These are phyloP conservation scores for Bagarius yarrelli DNA, from an alignment of 2,113 vertebrate species.

Conservation along the genomic window DNA sequence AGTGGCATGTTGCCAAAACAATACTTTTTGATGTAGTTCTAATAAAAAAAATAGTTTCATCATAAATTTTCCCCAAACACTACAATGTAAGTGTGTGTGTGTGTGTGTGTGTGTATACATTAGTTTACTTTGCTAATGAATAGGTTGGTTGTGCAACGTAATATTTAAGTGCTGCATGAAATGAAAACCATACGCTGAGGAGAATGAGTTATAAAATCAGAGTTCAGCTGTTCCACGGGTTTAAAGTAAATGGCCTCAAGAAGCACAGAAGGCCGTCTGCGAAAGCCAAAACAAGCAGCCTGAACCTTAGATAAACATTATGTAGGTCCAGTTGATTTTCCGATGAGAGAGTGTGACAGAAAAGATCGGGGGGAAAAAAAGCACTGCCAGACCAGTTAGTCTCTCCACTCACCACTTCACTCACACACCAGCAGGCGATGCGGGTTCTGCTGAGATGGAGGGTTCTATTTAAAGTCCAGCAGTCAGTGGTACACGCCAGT, in stretches of 20 bases:
- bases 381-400: conserved; percentile 6
- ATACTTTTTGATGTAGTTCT: neutral
- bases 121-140: conserved; percentile 45
- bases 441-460: conserved; percentile 1
- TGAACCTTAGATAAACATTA: conserved; percentile 62
- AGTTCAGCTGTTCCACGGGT: conserved; percentile 44
- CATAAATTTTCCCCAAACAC: neutral
- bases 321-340: conserved; percentile 50
- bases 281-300: conserved; percentile 63
- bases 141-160: conserved; percentile 10
- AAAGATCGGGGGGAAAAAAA: neutral
- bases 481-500: conserved; percentile 4
- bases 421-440: neutral
- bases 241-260: conserved; percentile 60
- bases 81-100: neutral
- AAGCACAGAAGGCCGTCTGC: conserved; percentile 58
- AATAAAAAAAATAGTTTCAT: neutral
- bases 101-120: neutral
- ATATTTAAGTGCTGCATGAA: conserved; percentile 36
- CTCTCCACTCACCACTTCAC: conserved; percentile 22
- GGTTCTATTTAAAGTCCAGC: neutral
- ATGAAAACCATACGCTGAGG: conserved; percentile 25
- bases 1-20: neutral
- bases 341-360: conserved; percentile 45
- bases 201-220: conserved; percentile 42